These are phyloP conservation scores for Tanypteryx hageni DNA, from an alignment of 2,888 invertebrate genomes.

Conservation along the genomic window DNA sequence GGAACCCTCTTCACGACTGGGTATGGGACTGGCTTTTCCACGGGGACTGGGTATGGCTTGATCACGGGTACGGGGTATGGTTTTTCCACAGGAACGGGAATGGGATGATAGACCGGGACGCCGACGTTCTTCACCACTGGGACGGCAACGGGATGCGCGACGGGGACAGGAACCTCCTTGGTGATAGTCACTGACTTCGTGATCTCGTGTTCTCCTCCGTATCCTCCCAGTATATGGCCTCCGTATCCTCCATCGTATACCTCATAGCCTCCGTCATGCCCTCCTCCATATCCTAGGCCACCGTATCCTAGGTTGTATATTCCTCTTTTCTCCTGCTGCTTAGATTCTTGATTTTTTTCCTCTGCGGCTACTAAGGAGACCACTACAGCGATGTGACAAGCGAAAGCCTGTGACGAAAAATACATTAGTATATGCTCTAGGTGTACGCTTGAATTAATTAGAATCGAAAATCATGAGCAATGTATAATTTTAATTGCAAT, in stretches of 20 bases:
- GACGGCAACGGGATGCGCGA: background rate
- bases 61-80: conserved; percentile 34
- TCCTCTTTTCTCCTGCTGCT: conserved; percentile 8
- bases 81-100: conserved; percentile 4
- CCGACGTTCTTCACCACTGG: conserved; percentile 16
- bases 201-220: background rate
- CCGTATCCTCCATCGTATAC: background rate
- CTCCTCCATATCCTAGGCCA: conserved; percentile 76
- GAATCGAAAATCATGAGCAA: no score
- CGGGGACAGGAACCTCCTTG: background rate
- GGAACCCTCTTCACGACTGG: conserved; percentile 56
- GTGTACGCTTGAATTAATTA: no score
- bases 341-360: background rate
- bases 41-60: conserved; percentile 22
- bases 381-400: background rate
- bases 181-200: background rate
- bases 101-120: background rate
- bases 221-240: background rate
- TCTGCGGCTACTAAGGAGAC: background rate
- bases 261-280: background rate
- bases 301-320: conserved; percentile 77
- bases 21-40: conserved; percentile 13
- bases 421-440: no score
- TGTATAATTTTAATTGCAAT: no score
- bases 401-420: background rate